phyloP scores from a whole-genome alignment of 2,888 invertebrate species.

The Petrolisthes manimaculis region DNA sequence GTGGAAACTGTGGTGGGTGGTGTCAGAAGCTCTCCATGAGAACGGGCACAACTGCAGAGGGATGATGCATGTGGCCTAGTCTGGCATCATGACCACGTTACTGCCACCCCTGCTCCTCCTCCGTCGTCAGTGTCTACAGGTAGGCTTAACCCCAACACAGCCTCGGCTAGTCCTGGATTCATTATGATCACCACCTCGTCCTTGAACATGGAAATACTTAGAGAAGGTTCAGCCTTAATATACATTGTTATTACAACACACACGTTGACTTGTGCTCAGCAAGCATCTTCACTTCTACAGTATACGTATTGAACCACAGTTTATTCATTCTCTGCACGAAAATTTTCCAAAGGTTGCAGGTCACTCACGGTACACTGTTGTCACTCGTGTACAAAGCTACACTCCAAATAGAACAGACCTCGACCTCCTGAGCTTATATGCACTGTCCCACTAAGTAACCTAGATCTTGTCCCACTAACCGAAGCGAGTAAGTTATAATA shows the following conservation, averaged over 20 bases:
- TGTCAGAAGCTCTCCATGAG: too few relatives aligned
- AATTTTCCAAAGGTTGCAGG: neutral
- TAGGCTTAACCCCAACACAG: neutral
- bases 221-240: neutral
- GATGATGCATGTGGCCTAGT: too few relatives aligned
- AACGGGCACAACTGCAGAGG: too few relatives aligned
- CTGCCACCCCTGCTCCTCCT: slow-evolving; percentile 5
- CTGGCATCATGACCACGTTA: neutral
- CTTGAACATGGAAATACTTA: neutral
- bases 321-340: neutral
- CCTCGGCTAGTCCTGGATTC: neutral
- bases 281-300: neutral
- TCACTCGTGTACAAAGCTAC: neutral
- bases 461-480: neutral
- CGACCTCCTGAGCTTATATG: neutral
- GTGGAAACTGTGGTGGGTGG: too few relatives aligned
- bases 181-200: neutral
- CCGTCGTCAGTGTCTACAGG: slow-evolving; percentile 7
- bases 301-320: neutral
- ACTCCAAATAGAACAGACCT: neutral
- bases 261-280: slow-evolving; percentile 7
- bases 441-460: neutral
- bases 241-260: slow-evolving; percentile 12
- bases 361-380: neutral
- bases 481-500: neutral